Evolutionary conservation across 1,140 invertebrate species (phyloP).

Genomic region (Rhopalosiphum padi): DNA sequence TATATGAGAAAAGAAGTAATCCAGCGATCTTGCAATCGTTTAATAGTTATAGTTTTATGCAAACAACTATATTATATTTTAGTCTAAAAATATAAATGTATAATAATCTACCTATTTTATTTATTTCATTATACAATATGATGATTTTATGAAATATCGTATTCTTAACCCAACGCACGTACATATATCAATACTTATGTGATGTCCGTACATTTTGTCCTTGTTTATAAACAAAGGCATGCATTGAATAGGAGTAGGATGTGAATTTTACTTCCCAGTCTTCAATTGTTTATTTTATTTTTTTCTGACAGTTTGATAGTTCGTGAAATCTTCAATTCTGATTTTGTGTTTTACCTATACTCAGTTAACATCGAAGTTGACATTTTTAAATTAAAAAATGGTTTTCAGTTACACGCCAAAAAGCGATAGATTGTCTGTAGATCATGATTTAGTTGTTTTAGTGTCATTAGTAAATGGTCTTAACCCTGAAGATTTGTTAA

Average conservation of each 20-base stretch:
- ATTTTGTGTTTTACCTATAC: background rate
- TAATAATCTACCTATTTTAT: background rate
- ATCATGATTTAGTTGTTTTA: slow-evolving; percentile 18
- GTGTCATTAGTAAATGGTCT: slow-evolving; percentile 33
- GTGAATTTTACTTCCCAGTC: slow-evolving; percentile 23
- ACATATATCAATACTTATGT: background rate
- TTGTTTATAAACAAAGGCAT: slow-evolving; percentile 38
- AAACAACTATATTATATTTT: background rate
- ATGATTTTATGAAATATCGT: background rate
- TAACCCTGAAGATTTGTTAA: slow-evolving; percentile 35
- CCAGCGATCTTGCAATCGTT: background rate
- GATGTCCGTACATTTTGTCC: slow-evolving; percentile 36
- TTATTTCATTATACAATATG: background rate
- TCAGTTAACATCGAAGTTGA: background rate
- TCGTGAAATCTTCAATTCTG: background rate
- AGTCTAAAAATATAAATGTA: background rate
- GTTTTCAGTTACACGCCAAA: slow-evolving; percentile 48
- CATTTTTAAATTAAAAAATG: slow-evolving; percentile 37
- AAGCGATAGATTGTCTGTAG: slow-evolving; percentile 9
- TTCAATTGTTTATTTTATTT: slow-evolving; percentile 28
- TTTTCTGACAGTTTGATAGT: background rate
- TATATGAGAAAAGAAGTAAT: too few species aligned
- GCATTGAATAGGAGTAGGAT: slow-evolving; percentile 33
- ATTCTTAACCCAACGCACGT: slow-evolving; percentile 2
- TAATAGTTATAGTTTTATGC: background rate